Percentiles rank a stretch among this genome's conserved stretches.
Conservation (phyloP, 2,888 invertebrate species). For the Onthophagus sagittarius region DNA sequence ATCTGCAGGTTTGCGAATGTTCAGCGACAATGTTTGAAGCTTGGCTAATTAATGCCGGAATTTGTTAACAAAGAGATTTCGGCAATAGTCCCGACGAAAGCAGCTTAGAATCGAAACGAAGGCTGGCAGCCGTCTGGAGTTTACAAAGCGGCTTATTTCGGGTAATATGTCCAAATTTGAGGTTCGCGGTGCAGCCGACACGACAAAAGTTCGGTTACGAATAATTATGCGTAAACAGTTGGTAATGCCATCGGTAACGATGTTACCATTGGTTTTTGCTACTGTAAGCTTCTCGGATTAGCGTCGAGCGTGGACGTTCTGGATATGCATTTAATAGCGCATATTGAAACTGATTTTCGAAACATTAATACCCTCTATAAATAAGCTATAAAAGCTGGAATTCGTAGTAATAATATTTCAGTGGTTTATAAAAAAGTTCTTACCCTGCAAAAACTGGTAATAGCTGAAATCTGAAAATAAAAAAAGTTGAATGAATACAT, state of each 20-base stretch:
- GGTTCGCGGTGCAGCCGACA: neutral
- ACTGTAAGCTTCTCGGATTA: neutral
- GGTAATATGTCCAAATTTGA: neutral
- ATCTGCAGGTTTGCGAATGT: neutral
- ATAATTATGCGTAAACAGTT: neutral
- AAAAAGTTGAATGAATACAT: no score
- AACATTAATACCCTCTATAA: neutral
- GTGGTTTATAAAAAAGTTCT: conserved; percentile 45
- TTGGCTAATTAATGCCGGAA: neutral
- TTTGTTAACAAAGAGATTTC: neutral
- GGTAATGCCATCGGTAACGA: neutral
- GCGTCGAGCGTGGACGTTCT: neutral
- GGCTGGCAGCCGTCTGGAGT: neutral
- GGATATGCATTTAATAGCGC: neutral
- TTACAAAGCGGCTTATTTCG: neutral
- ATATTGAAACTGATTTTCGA: neutral
- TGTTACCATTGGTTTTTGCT: neutral
- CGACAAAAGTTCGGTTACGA: neutral
- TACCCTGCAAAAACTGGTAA: conserved; percentile 84
- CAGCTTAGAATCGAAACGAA: conserved; percentile 3
- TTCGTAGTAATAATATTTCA: neutral
- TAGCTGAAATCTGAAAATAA: conserved; percentile 73
- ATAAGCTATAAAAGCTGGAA: neutral
- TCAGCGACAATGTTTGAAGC: neutral
- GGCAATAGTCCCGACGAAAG: neutral